Conservation (phyloP, 2,797 vertebrate genomes). For the Oceanodroma leucorhoa region DNA sequence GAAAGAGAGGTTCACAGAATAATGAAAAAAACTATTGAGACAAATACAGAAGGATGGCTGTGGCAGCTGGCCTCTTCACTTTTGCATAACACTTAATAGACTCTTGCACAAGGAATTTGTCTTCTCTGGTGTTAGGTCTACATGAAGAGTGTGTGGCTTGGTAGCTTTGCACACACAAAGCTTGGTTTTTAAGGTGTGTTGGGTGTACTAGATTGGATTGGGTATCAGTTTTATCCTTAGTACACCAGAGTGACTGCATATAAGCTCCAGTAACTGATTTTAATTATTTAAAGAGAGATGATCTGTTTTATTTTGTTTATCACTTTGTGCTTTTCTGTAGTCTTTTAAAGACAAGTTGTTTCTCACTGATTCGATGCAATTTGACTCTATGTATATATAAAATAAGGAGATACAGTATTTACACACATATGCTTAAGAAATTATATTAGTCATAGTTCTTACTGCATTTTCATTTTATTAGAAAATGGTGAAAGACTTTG, state of each 20-base stretch:
- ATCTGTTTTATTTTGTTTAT: neutral
- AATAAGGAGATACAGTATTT: neutral
- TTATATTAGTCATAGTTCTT: neutral
- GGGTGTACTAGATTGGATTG: neutral
- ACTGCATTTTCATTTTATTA: neutral
- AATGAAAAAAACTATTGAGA: neutral
- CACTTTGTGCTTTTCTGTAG: neutral
- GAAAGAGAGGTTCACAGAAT: neutral
- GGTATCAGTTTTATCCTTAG: neutral
- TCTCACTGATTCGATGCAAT: neutral
- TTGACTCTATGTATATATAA: neutral
- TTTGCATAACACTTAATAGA: accelerated
- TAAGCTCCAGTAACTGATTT: neutral
- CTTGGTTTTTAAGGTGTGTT: neutral
- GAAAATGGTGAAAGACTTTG: neutral
- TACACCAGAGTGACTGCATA: neutral
- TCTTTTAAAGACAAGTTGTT: neutral
- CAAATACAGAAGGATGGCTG: neutral
- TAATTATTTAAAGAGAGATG: neutral
- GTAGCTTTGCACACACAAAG: neutral
- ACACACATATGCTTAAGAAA: neutral
- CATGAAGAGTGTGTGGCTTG: neutral
- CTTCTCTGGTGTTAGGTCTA: neutral
- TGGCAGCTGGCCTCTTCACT: neutral
- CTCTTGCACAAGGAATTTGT: neutral